These are phyloP conservation scores for Fragum whitleyi DNA, from an alignment of 2,888 invertebrate genomes.

Conservation along the genomic window DNA sequence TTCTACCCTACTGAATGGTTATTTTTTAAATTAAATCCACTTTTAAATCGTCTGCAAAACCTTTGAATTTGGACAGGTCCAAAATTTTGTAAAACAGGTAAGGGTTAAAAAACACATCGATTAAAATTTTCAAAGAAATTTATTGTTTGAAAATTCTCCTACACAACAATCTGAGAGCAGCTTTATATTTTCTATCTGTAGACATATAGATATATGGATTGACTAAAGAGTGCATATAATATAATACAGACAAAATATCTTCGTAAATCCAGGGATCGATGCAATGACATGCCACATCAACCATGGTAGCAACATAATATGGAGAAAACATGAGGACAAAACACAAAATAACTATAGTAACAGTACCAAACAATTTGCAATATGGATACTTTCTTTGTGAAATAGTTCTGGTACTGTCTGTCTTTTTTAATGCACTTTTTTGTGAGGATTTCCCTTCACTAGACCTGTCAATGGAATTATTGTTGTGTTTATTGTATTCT, in stretches of 20 bases:
- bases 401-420: constrained; percentile 37
- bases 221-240: constrained; percentile 72
- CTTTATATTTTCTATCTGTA: constrained; percentile 70
- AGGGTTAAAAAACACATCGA: too few species aligned
- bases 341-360: constrained; percentile 67
- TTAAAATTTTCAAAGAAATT: too few species aligned
- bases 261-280: constrained; percentile 69
- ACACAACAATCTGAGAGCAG: constrained; percentile 52
- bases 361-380: constrained; percentile 71
- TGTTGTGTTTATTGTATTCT: too few species aligned
- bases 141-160: constrained; percentile 1
- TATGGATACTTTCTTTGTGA: constrained; percentile 36
- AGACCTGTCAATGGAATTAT: too few species aligned
- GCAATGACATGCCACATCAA: constrained; percentile 69
- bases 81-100: too few species aligned
- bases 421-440: constrained; percentile 3
- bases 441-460: neutral
- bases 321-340: constrained; percentile 74
- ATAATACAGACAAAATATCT: constrained; percentile 68
- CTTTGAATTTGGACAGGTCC: too few species aligned
- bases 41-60: too few species aligned
- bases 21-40: too few species aligned
- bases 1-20: too few species aligned
- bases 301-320: constrained; percentile 64
- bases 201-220: constrained; percentile 74